Conservation (phyloP, 2,113 vertebrate genomes). For the Osmerus mordax region DNA sequence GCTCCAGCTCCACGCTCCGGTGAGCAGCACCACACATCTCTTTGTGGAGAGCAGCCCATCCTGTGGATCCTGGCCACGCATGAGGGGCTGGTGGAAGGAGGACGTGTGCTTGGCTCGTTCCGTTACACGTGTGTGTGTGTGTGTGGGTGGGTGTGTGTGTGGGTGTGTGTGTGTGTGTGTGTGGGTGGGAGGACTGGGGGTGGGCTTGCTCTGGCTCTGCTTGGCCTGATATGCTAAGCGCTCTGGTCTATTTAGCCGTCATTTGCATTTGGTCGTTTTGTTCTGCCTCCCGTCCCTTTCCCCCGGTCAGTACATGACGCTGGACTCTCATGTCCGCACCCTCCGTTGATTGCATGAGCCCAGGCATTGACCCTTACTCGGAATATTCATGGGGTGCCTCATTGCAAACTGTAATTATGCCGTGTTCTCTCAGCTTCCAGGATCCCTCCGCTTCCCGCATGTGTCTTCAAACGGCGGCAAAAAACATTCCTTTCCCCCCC, state of each 20-base stretch:
- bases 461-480: too few relatives aligned
- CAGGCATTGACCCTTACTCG: neutral
- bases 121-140: neutral
- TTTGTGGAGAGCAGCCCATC: too few relatives aligned
- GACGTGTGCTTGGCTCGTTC: neutral
- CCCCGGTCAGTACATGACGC: neutral
- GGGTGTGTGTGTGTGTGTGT: constrained; percentile 5
- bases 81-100: neutral
- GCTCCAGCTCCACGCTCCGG: too few relatives aligned
- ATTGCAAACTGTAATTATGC: neutral
- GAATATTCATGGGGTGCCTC: constrained; percentile 1
- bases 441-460: too few relatives aligned
- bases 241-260: constrained; percentile 25
- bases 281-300: neutral
- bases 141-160: neutral
- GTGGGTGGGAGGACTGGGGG: constrained; percentile 3
- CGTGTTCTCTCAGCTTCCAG: too few relatives aligned
- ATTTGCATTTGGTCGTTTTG: constrained; percentile 26
- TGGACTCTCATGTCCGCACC: neutral
- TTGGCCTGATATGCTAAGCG: constrained; percentile 24
- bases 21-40: too few relatives aligned
- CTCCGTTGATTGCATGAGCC: neutral
- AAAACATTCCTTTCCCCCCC: too few relatives aligned
- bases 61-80: too few relatives aligned
- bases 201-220: constrained; percentile 27